These are phyloP conservation scores for Diabrotica virgifera DNA, from an alignment of 1,140 invertebrate genomes.

Conservation along the genomic window DNA sequence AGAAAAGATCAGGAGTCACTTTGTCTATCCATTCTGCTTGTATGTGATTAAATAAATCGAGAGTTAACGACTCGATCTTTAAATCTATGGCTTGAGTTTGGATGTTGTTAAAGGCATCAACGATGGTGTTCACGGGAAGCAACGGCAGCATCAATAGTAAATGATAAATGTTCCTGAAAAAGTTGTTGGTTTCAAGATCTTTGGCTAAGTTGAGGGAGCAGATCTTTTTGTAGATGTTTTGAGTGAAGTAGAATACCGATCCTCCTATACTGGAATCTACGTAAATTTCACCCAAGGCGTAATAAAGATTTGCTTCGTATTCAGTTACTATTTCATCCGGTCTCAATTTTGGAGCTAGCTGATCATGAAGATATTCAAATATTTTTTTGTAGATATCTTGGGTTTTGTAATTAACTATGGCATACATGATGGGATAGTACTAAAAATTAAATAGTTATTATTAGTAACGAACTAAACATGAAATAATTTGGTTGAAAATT, in stretches of 20 bases:
- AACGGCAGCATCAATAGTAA: conserved; percentile 43
- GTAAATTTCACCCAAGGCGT: conserved; percentile 39
- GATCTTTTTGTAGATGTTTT: conserved; percentile 44
- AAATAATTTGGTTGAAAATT: too few species aligned
- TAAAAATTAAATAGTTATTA: conserved; percentile 20
- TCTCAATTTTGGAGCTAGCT: conserved; percentile 34
- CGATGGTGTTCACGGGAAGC: conserved; percentile 41
- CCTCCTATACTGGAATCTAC: conserved; percentile 41
- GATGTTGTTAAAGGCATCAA: conserved; percentile 38
- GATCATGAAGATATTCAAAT: conserved; percentile 35
- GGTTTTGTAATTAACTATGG: conserved; percentile 37
- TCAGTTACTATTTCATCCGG: conserved; percentile 43
- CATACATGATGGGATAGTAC: conserved; percentile 43
- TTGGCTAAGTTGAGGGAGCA: conserved; percentile 36
- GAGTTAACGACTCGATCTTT: conserved; percentile 21
- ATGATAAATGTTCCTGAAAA: conserved; percentile 41
- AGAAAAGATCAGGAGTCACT: conserved; percentile 42
- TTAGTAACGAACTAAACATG: too few species aligned
- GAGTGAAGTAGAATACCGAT: conserved; percentile 41
- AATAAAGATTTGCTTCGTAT: conserved; percentile 41
- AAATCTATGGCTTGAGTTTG: conserved; percentile 36
- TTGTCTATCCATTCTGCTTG: conserved; percentile 38
- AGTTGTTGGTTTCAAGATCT: conserved; percentile 39
- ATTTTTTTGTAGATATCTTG: conserved; percentile 39
- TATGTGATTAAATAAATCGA: conserved; percentile 35